Percentiles rank a stretch among this genome's conserved stretches.
Evolutionary conservation across 1,140 invertebrate species (phyloP).

Genomic region (Idris sp.): DNA sequence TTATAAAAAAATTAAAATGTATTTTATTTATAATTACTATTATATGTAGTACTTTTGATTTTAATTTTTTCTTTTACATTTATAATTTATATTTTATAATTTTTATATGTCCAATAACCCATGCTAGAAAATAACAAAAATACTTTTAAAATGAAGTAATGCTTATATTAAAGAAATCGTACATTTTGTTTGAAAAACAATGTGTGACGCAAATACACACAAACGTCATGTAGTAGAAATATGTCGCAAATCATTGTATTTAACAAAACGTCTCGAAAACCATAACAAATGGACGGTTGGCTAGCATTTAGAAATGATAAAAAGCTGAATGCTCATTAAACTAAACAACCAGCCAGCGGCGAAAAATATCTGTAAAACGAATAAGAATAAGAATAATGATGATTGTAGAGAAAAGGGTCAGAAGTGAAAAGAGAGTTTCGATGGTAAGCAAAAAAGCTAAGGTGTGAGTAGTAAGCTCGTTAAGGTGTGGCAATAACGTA

Average conservation of each 20-base stretch:
- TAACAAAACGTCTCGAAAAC: constrained; percentile 16
- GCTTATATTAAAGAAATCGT: no score
- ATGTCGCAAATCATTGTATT: constrained; percentile 13
- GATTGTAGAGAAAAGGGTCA: constrained; percentile 24
- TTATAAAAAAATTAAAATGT: no score
- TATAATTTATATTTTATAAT: no score
- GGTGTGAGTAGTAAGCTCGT: constrained; percentile 69
- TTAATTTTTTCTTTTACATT: no score
- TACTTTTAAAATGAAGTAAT: no score
- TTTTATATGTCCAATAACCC: no score
- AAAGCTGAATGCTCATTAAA: constrained; percentile 63
- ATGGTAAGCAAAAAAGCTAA: constrained; percentile 63
- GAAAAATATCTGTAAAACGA: constrained; percentile 50
- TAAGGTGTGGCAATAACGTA: constrained; percentile 73
- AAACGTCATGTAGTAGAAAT: neutral
- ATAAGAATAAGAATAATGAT: constrained; percentile 51
- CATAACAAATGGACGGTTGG: constrained; percentile 31
- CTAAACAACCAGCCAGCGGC: constrained; percentile 59
- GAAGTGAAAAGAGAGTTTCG: constrained; percentile 35
- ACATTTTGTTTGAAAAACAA: constrained; percentile 1
- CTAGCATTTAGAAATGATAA: constrained; percentile 40
- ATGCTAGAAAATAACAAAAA: no score
- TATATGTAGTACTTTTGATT: no score
- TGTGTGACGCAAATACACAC: neutral
- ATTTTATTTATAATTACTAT: no score